phyloP scores from a whole-genome alignment of 1,140 invertebrate genomes.

The Colletes gigas region DNA sequence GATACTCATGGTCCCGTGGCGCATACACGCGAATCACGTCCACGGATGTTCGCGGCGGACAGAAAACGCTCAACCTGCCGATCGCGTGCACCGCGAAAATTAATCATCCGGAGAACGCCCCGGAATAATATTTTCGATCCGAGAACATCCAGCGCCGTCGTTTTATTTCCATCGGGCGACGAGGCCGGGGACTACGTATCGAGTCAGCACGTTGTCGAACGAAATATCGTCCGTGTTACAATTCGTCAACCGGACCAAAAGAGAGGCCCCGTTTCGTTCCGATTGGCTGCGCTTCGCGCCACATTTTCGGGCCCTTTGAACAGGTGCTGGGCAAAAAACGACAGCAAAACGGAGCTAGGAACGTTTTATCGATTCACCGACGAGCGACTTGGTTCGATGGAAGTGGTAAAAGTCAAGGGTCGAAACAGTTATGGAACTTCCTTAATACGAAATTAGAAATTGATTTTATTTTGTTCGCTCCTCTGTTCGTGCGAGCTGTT shows the following conservation, averaged over 20 bases:
- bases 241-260: neutral
- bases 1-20: conserved; percentile 27
- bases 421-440: no score
- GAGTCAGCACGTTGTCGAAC: conserved; percentile 19
- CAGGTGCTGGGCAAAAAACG: neutral
- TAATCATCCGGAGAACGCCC: conserved; percentile 28
- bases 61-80: conserved; percentile 21
- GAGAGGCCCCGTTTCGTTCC: neutral
- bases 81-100: conserved; percentile 38
- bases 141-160: conserved; percentile 18
- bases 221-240: neutral
- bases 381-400: no score
- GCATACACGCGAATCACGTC: conserved; percentile 32
- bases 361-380: no score
- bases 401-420: no score
- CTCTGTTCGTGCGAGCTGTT: no score
- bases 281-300: neutral
- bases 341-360: no score
- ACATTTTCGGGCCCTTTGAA: neutral
- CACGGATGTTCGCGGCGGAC: conserved; percentile 11
- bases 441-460: no score
- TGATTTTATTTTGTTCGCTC: no score
- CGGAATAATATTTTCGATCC: conserved; percentile 42
- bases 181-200: conserved; percentile 4
- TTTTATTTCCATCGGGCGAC: conserved; percentile 18